Percentiles rank a stretch among this genome's conserved stretches.
These are phyloP conservation scores for Piaya cayana DNA, from an alignment of 2,113 vertebrate species.

Conservation along the genomic window DNA sequence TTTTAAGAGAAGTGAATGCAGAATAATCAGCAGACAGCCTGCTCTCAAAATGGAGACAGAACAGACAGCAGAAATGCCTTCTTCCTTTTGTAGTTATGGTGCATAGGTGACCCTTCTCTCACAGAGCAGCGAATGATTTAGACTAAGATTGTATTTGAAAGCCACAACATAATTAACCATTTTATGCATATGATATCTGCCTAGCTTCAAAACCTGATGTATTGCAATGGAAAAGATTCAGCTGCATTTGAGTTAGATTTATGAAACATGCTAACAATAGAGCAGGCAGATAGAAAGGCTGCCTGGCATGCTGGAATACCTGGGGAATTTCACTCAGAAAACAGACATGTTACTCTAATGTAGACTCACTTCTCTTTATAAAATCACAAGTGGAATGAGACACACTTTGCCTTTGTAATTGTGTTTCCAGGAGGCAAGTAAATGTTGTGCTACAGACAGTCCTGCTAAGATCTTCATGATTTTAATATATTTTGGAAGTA, in stretches of 20 bases:
- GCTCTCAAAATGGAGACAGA: conserved; percentile 72
- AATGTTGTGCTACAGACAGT: conserved; percentile 53
- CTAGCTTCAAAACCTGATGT: conserved; percentile 10
- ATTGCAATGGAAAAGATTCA: conserved; percentile 9
- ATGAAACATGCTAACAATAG: conserved; percentile 64
- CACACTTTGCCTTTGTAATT: conserved; percentile 64
- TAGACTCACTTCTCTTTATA: conserved; percentile 75
- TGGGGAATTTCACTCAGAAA: conserved; percentile 77
- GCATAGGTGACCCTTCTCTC: conserved; percentile 54
- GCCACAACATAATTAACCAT: conserved; percentile 43
- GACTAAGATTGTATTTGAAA: conserved; percentile 59
- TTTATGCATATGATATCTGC: conserved; percentile 1
- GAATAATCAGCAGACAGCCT: conserved; percentile 76
- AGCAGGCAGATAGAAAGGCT: conserved; percentile 53
- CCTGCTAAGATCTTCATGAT: conserved; percentile 59
- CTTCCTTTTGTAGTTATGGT: conserved; percentile 49
- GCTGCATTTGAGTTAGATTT: conserved; percentile 64
- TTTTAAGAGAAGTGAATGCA: conserved; percentile 78
- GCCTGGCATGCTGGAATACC: conserved; percentile 62
- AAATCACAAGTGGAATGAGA: conserved; percentile 74
- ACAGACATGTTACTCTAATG: conserved; percentile 76
- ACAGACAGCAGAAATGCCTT: conserved; percentile 54
- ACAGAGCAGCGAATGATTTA: conserved; percentile 28
- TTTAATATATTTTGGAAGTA: conserved; percentile 73
- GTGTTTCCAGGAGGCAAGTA: conserved; percentile 70